A percentile compares a stretch with the other conserved stretches of the same genome.
Conservation (phyloP, 2,888 invertebrate species). For the Zhuqinia jingwanae region DNA sequence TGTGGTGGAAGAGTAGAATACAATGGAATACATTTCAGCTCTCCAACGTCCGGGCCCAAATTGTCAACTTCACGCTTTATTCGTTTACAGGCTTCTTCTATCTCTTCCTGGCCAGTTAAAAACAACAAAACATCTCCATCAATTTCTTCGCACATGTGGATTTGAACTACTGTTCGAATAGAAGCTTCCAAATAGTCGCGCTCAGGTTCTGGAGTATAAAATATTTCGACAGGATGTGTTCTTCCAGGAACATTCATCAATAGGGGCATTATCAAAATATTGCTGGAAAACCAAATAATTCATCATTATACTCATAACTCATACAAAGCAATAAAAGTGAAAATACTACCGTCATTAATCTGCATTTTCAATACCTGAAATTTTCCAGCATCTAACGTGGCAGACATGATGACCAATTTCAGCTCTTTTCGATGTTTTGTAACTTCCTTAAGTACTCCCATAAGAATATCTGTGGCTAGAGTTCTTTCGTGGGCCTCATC, state of each 20-base stretch:
- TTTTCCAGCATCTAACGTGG: conserved; percentile 99
- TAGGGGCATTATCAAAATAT: conserved; percentile 99
- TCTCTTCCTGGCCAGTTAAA: conserved; percentile 93
- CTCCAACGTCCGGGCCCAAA: conserved; percentile 97
- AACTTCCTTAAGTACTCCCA: conserved; percentile 99
- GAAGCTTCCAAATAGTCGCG: conserved; percentile 99
- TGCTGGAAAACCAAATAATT: conserved; percentile 83
- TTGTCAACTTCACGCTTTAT: conserved; percentile 98
- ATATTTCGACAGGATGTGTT: conserved; percentile 98
- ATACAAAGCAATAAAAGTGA: too few relatives aligned
- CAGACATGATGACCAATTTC: conserved; percentile 99
- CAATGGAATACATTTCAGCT: conserved; percentile 98
- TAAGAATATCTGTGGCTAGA: conserved; percentile 98
- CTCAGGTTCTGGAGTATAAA: conserved; percentile 99
- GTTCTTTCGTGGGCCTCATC: conserved; percentile 99
- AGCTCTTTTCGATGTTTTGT: conserved; percentile 95
- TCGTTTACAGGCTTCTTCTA: conserved; percentile 99
- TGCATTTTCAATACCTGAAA: conserved; percentile 85
- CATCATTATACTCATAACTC: too few relatives aligned
- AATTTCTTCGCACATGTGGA: conserved; percentile 97
- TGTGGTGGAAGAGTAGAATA: conserved; percentile 99
- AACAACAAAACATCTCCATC: conserved; percentile 96
- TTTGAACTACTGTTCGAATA: conserved; percentile 97
- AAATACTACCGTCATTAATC: too few relatives aligned
- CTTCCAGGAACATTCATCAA: conserved; percentile 99